Evolutionary conservation across 1,140 invertebrate species (phyloP).

Genomic region (Drosophila watanabei): DNA sequence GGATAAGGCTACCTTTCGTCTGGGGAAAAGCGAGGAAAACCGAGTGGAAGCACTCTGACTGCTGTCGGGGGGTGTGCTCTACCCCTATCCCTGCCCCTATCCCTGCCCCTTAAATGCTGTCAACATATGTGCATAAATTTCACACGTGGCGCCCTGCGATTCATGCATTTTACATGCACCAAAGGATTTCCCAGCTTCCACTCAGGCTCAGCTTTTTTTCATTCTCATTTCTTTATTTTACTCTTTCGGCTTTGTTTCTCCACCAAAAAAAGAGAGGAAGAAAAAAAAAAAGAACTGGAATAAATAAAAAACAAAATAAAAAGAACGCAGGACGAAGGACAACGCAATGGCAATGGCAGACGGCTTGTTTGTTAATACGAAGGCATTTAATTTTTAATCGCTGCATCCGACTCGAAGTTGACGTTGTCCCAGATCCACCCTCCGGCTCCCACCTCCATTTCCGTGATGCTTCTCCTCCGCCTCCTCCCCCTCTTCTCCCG

Average conservation of each 20-base stretch:
- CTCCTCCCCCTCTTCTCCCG: not conserved
- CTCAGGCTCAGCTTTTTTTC: constrained; percentile 19
- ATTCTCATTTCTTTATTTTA: constrained; percentile 13
- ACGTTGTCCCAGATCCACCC: constrained; percentile 22
- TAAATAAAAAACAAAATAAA: constrained; percentile 11
- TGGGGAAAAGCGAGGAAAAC: constrained; percentile 1
- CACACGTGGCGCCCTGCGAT: constrained; percentile 67
- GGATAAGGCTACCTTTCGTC: not conserved
- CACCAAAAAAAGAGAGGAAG: not conserved
- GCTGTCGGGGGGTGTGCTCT: not conserved
- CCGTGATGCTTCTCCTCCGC: not conserved
- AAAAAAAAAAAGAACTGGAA: not conserved
- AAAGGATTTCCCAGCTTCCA: constrained; percentile 62
- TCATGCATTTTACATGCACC: constrained; percentile 79
- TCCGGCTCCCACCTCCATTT: not conserved
- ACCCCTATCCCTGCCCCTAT: no score
- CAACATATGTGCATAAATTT: constrained; percentile 82
- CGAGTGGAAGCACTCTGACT: constrained; percentile 20
- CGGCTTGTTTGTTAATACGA: constrained; percentile 79
- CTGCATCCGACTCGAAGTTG: constrained; percentile 64
- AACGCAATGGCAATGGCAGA: constrained; percentile 18
- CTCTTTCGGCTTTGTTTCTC: constrained; percentile 9
- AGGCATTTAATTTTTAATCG: constrained; percentile 83
- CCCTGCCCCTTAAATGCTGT: constrained; percentile 58
- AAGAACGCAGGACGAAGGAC: not conserved